phyloP scores from a whole-genome alignment of 2,888 invertebrate genomes.

The Napeogenes inachia region DNA sequence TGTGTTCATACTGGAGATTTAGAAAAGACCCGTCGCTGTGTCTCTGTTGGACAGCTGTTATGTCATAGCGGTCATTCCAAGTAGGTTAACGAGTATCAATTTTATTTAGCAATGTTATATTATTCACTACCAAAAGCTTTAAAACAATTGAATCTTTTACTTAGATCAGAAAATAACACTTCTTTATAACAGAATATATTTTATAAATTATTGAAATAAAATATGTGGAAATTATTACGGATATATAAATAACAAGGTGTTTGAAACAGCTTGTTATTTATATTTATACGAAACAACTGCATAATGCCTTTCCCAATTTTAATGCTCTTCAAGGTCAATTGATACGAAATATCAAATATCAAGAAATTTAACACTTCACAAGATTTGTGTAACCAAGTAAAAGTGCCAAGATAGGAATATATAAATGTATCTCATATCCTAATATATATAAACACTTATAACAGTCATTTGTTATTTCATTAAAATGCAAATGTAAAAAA shows the following conservation, averaged over 20 bases:
- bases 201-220: too few species aligned
- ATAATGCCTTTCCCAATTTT: conserved; percentile 16
- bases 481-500: not conserved
- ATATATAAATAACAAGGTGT: too few species aligned
- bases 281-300: conserved; percentile 10
- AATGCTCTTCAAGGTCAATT: conserved; percentile 9
- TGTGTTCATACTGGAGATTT: conserved; percentile 19
- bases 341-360: not conserved
- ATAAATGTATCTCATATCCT: too few species aligned
- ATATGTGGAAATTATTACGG: too few species aligned
- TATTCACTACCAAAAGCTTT: not conserved
- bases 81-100: conserved; percentile 27
- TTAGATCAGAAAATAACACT: not conserved
- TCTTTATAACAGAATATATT: too few species aligned
- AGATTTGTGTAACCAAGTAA: too few species aligned
- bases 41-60: conserved; percentile 41
- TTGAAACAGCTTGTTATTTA: too few species aligned
- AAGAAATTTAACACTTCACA: too few species aligned
- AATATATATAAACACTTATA: too few species aligned
- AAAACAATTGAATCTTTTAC: not conserved
- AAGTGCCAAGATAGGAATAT: too few species aligned
- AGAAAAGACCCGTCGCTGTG: conserved; percentile 26
- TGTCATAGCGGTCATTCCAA: conserved; percentile 35
- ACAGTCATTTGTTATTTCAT: too few species aligned
- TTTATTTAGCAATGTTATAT: conserved; percentile 6